Evolutionary conservation across 2,113 vertebrate genomes (phyloP).

Genomic region (Octodon degus): DNA sequence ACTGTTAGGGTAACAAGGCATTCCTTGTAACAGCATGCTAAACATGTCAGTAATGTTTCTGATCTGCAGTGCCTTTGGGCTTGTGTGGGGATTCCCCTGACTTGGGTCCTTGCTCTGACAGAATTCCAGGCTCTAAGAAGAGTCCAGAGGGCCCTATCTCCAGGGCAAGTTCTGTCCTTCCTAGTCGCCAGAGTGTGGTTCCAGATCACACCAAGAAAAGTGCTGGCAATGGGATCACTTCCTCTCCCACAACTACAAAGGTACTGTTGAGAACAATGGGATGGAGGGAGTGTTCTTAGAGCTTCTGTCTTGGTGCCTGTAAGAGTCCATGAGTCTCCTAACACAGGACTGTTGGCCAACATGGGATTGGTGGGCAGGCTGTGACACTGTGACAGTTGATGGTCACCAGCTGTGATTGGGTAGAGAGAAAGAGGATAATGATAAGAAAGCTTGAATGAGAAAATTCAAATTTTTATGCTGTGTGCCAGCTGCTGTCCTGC

Average conservation of each 20-base stretch:
- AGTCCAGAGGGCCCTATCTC: slow-evolving; percentile 83
- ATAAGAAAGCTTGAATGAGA: not conserved
- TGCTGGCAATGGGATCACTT: slow-evolving; percentile 83
- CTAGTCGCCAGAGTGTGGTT: slow-evolving; percentile 71
- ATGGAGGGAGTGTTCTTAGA: not conserved
- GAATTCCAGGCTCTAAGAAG: slow-evolving; percentile 91
- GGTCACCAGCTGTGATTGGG: not conserved
- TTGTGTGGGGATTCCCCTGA: not conserved
- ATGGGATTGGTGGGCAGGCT: accelerated
- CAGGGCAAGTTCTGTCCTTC: slow-evolving; percentile 81
- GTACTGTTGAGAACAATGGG: slow-evolving; percentile 78
- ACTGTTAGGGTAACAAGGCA: too few species aligned
- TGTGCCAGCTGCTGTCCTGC: not conserved
- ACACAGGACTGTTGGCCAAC: accelerated
- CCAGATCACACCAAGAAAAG: slow-evolving; percentile 86
- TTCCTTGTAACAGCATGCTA: not conserved
- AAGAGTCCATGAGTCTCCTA: not conserved
- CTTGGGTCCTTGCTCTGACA: slow-evolving; percentile 70
- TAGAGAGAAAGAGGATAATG: not conserved
- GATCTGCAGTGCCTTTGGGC: not conserved
- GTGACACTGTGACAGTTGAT: accelerated
- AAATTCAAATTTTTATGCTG: not conserved
- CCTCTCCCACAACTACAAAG: slow-evolving; percentile 86
- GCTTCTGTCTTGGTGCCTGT: too few species aligned
- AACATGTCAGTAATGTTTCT: not conserved